Evolutionary conservation across 2,888 invertebrate species (phyloP).

Genomic region (Sialis fuliginosa): DNA sequence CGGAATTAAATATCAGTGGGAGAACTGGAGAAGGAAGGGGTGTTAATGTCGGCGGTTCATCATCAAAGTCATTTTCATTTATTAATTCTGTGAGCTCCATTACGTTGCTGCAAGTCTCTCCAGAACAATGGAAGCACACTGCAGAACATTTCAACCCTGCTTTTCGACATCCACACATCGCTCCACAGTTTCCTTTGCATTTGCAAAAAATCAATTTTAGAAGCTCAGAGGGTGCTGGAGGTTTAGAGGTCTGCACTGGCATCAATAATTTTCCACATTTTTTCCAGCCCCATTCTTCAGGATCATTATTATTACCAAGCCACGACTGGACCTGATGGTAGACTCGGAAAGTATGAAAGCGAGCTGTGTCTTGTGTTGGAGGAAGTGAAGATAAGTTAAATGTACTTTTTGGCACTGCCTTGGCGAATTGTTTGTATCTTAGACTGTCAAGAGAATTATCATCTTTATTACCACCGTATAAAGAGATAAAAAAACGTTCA

Average conservation of each 20-base stretch:
- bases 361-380: neutral
- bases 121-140: neutral
- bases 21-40: too few relatives aligned
- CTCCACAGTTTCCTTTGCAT: neutral
- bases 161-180: neutral
- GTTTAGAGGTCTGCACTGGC: too few relatives aligned
- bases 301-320: neutral
- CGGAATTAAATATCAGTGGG: too few relatives aligned
- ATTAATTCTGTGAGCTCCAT: neutral
- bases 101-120: neutral
- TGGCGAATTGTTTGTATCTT: neutral
- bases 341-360: neutral
- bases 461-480: conserved; percentile 8
- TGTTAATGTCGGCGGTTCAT: neutral
- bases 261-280: too few relatives aligned
- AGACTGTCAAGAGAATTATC: conserved; percentile 1
- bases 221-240: too few relatives aligned
- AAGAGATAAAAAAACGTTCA: conserved; percentile 9
- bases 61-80: neutral
- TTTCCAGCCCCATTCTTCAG: neutral
- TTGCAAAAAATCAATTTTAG: neutral
- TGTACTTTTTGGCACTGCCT: neutral
- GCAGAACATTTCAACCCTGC: neutral
- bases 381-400: neutral
- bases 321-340: neutral